Evolutionary conservation across 2,113 vertebrate genomes (phyloP).

Genomic region (Labeo rohita): DNA sequence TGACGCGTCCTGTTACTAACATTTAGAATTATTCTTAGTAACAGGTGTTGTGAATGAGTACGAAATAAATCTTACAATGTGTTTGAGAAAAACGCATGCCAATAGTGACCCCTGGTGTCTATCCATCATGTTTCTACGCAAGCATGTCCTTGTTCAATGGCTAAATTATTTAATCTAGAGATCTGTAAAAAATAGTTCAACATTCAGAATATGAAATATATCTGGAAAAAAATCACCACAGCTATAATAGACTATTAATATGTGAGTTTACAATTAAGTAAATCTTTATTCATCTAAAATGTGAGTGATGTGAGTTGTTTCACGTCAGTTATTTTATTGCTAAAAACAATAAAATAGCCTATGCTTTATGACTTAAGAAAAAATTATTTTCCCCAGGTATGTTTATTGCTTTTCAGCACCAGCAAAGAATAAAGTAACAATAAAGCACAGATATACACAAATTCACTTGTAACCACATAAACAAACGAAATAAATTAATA

Average conservation of each 20-base stretch:
- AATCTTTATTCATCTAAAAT: neutral
- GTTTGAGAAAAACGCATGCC: neutral
- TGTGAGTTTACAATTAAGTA: neutral
- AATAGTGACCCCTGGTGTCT: neutral
- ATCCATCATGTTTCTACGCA: neutral
- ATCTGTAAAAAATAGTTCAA: neutral
- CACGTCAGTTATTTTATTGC: neutral
- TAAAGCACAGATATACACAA: neutral
- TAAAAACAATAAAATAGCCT: neutral
- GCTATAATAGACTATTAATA: neutral
- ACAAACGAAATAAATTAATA: neutral
- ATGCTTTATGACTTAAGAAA: neutral
- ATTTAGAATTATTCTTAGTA: neutral
- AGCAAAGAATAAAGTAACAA: neutral
- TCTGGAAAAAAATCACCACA: too few relatives aligned
- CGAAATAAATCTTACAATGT: neutral
- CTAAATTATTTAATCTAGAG: neutral
- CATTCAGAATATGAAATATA: neutral
- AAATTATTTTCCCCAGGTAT: neutral
- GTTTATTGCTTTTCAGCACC: neutral
- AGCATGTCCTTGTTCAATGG: neutral
- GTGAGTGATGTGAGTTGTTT: neutral
- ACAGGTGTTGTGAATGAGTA: neutral
- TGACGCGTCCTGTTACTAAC: neutral
- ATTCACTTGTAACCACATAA: neutral